Evolutionary conservation across 2,888 invertebrate species (phyloP), one percentile per base, ranked within the genome.

Genomic region (Drosophila trichaetosa): DNA sequence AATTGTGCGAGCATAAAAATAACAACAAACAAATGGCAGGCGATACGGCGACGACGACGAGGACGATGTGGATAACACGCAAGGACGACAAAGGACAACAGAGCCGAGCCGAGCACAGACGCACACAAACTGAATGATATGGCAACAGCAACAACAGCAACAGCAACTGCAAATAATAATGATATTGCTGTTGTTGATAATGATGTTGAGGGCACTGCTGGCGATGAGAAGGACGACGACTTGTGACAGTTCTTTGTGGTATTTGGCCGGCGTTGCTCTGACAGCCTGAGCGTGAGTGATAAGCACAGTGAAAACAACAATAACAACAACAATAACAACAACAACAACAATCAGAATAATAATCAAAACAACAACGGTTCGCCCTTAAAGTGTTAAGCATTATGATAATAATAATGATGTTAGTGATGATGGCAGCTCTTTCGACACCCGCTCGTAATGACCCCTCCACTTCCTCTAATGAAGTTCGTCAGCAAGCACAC

Each of bases 221-320:
- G 65, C 65, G 24, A 70, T 52, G 58, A 57, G 31, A 16, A 57
- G 57, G 56, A 70, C 73, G 73, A 79, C 79, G 68, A 88, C 74
- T 86, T 88, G 24, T 86, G 85, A 88, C 88, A 89, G 84, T 86
- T 84, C 90, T 89, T 88, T 88, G 90, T 88, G 87, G 81, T 78
- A 73, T 79, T 74, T 75, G 69, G 27, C 16, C 54, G 62, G 31
- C 69, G 65, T 40, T 49, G 27, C 13, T 52, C 58, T 69, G 67
- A 69, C 72, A 72, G 31, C 34, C 51, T 56, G 48, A 40, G 38
- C 8, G 63, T 21, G 38, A 0, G 52, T 57, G 33, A 34, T 31
- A 63, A 57, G 53, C 29, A 51, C 38, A 38, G 52, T 46, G 21
- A 48, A 59, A 24, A 54, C 27, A 27, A 59, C 52, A 27, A 34